Percentiles rank a stretch among this genome's conserved stretches.
These are phyloP conservation scores for Enteromius anoplus DNA, from an alignment of 2,797 vertebrate species.

Conservation along the genomic window DNA sequence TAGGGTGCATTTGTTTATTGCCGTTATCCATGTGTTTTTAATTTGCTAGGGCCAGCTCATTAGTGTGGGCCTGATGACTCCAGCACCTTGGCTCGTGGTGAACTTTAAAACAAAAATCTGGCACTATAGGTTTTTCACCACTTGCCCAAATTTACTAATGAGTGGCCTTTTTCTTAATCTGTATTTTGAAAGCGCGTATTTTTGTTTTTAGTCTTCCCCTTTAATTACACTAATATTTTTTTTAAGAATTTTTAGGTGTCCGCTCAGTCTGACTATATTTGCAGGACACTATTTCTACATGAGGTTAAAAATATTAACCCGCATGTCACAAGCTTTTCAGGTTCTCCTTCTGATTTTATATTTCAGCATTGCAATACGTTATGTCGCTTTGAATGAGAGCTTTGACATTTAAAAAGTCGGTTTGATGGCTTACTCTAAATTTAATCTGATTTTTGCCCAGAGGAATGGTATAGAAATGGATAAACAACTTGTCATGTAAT, in stretches of 20 bases:
- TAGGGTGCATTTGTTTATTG: background rate
- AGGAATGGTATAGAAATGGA: background rate
- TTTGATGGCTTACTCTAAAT: constrained; percentile 40
- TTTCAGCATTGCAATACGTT: constrained; percentile 20
- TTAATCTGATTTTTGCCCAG: constrained; percentile 4
- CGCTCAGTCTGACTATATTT: too few relatives aligned
- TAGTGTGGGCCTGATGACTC: background rate
- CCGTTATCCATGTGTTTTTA: background rate
- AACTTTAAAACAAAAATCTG: background rate
- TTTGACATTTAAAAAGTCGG: constrained; percentile 4
- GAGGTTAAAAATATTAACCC: background rate
- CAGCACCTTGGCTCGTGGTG: background rate
- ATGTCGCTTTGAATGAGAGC: constrained; percentile 26
- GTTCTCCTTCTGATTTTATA: background rate
- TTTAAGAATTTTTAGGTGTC: background rate
- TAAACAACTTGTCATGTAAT: background rate
- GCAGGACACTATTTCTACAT: too few relatives aligned
- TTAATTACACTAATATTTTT: background rate
- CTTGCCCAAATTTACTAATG: too few relatives aligned
- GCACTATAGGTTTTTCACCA: background rate
- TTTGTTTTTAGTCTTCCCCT: too few relatives aligned
- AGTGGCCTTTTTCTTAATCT: background rate
- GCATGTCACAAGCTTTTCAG: background rate
- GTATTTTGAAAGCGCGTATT: too few relatives aligned
- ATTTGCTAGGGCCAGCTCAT: background rate